Percentiles rank a stretch among this genome's conserved stretches.
Evolutionary conservation across 2,797 vertebrate genomes (phyloP).

Genomic region (Coccyzus lansbergi): DNA sequence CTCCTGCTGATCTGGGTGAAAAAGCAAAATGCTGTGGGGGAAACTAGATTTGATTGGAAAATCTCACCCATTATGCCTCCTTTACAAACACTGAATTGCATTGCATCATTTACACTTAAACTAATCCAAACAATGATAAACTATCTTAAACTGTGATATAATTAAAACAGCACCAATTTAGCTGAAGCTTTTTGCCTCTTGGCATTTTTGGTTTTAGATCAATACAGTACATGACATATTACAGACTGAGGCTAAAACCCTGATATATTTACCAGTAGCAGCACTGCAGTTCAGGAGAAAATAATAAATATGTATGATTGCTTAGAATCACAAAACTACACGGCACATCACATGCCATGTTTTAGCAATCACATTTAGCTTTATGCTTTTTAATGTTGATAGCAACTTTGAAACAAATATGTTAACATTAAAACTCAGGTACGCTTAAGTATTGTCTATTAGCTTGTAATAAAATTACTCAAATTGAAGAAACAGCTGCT

Average conservation of each 20-base stretch:
- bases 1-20: not conserved
- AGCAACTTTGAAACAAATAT: conserved; percentile 69
- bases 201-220: conserved; percentile 19
- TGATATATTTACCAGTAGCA: conserved; percentile 14
- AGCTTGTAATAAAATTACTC: conserved; percentile 74
- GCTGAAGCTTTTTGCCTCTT: conserved; percentile 18
- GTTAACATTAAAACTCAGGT: conserved; percentile 75
- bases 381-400: conserved; percentile 57
- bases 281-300: conserved; percentile 45
- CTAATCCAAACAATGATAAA: conserved; percentile 27
- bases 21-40: not conserved
- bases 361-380: conserved; percentile 72
- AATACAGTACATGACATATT: conserved; percentile 36
- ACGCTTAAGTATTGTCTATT: conserved; percentile 53
- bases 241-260: conserved; percentile 17
- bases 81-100: not conserved
- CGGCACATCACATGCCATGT: conserved; percentile 38
- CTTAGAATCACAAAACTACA: conserved; percentile 45
- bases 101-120: not conserved
- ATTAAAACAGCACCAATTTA: conserved; percentile 27
- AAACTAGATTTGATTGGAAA: not conserved
- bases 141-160: not conserved
- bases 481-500: conserved; percentile 76
- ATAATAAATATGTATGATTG: conserved; percentile 59
- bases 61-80: not conserved